Base-by-base conservation (phyloP, 2,888 invertebrate genomes). In the Amiota communis region DNA sequence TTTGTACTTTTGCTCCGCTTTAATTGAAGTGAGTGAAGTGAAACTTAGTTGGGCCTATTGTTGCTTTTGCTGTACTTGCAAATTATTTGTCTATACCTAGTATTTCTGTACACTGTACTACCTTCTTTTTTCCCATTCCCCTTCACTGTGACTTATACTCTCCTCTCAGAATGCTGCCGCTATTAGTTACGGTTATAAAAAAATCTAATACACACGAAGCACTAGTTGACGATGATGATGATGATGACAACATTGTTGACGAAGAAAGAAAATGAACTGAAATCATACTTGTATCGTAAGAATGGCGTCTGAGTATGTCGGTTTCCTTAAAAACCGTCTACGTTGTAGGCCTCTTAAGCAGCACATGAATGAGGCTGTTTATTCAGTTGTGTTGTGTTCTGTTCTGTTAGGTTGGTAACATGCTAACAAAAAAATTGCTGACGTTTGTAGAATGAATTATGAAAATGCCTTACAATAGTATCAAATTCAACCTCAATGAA, bases 141-240 rank as follows among this genome's bases (percentile, higher is more conserved):
- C 36, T 6, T 36, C 8, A 36, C 36, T 36, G 1, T 36, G 8
- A 36, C 36, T 36, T 36, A 76, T 80, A 82, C 78, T 81, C 84
- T 23, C 23, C 82, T 80, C 81, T 79, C 83, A 79, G 79, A 84
- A 84, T 84, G 84, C 82, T 84, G 84, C 82, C 82, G 77, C 85
- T 83, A 85, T 85, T 85, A 85, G 86, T 85, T 82, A 83, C 86
- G 86, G 81, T 79, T 86, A 79, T 83, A 81, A 85, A 36, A 36
- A 81, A 82, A 79, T 80, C 81, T 83, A 85, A 84, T 85, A 79
- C 84, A 80, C 82, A 74, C 36, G 17, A 10, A 13, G 70, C 46
- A 59, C 49, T 36, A 4, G 36, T 6, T 6, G 36, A 36, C 6
- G 36, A 36, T 53, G 53, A 10, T 10, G 53, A 10, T 10, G 6